Conservation (phyloP, 2,113 vertebrate genomes). For the Cariama cristata region DNA sequence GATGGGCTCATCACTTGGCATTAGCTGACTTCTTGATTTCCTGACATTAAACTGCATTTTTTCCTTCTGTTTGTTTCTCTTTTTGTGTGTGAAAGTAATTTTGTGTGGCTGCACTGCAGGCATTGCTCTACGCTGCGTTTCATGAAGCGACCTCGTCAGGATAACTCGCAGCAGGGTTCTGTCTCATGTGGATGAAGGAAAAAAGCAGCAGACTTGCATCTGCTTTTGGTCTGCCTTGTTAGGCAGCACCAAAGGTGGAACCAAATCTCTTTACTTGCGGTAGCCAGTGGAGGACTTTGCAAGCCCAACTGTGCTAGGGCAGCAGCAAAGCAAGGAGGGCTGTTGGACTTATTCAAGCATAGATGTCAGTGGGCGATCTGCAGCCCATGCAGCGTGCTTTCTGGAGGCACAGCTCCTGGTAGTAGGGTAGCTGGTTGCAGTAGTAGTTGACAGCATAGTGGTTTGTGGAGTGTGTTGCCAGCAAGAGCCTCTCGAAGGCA, state of each 20-base stretch:
- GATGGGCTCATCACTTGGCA: not conserved
- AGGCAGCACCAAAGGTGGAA: not conserved
- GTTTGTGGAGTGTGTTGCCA: not conserved
- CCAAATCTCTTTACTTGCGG: not conserved
- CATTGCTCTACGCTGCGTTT: accelerated
- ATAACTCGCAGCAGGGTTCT: accelerated
- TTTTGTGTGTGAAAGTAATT: not conserved
- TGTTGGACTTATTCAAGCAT: not conserved
- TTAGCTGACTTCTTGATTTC: not conserved
- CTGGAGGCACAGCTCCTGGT: not conserved
- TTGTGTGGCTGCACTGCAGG: not conserved
- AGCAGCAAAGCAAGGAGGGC: not conserved
- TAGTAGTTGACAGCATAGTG: not conserved
- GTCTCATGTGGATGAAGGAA: not conserved
- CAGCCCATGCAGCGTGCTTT: not conserved
- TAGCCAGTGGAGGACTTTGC: not conserved
- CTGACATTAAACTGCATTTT: not conserved
- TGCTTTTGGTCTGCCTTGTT: not conserved
- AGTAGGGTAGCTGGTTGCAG: not conserved
- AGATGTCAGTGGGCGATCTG: not conserved
- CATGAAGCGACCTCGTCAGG: accelerated
- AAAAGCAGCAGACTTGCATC: not conserved
- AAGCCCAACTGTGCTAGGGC: not conserved
- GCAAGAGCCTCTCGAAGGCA: not conserved
- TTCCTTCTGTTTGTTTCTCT: not conserved